Evolutionary conservation across 2,888 invertebrate genomes (phyloP), one percentile per base, ranked within the genome.

Genomic region (Cecidostiba fungosa): DNA sequence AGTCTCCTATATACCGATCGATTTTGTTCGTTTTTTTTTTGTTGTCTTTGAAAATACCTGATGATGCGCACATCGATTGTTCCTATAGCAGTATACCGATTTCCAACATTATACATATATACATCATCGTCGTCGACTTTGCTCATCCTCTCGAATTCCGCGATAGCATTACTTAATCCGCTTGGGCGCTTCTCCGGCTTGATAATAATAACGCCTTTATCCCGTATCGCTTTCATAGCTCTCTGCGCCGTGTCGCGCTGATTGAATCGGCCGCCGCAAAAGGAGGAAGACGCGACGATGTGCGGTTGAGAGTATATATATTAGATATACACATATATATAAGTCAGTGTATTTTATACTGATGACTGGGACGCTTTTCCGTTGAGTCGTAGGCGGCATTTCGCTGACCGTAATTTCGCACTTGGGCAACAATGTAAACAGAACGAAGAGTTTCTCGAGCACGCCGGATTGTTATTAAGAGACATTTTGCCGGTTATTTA

Each of bases 391-490:
- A 6, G 29, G 29, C 32, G 82, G 82, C 36, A 77, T 77, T 76
- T 39, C 50, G 36, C 26, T 77, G 77, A 77, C 69, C 76, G 82
- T 82, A 82, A 82, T 82, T 82, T 29, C 26, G 43, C 72, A 72
- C 77, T 83, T 77, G 62, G 47, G 47, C 76, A 82, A 77, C 70
- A 59, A 32, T 83, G 72, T 83, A 77, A 83, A 43, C 70, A 82
- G 23, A 77, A 39, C 6, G 39, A 72, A 39, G 26, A 72, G 54
- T 70, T 50, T 32, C 29, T 50, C 54, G 54, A 3, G 36, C 1
- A 32, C n/a, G 1, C 14, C 3, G 26, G 70, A 43, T 81, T 74
- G 29, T 74, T 81, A 62, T 74, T 62, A 26, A 26, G 47, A 59
- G 62, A 29, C 16, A 14, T 62, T 6, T 29, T 26, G 19, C 23